Conservation (phyloP, 2,888 invertebrate genomes). For the Andrena haemorrhoa region DNA sequence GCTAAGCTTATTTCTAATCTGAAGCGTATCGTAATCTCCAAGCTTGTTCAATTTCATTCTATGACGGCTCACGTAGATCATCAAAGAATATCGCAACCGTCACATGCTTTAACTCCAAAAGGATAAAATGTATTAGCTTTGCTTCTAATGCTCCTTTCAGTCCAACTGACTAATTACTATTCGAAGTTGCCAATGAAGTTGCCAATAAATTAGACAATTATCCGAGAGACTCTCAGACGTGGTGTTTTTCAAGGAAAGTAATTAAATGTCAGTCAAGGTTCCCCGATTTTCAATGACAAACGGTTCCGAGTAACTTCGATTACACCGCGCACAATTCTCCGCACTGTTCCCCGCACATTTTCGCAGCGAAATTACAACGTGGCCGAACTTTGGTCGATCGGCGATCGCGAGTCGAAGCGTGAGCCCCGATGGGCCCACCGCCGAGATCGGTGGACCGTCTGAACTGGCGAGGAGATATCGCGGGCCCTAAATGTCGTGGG, state of each 20-base stretch:
- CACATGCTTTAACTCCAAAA: neutral
- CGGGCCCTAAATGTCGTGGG: slow-evolving; percentile 78
- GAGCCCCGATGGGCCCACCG: slow-evolving; percentile 31
- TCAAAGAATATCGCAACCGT: neutral
- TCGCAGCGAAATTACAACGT: neutral
- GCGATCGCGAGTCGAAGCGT: neutral
- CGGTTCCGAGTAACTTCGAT: neutral
- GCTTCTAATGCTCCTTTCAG: too few relatives aligned
- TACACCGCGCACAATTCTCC: slow-evolving; percentile 2
- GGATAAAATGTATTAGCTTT: too few relatives aligned
- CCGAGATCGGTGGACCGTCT: slow-evolving; percentile 55
- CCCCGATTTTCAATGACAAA: neutral
- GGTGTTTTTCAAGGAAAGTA: too few relatives aligned
- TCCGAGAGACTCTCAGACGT: too few relatives aligned
- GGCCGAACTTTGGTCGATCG: neutral
- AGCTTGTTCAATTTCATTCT: neutral
- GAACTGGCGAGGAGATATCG: slow-evolving; percentile 57
- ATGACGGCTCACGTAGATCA: too few relatives aligned
- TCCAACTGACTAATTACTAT: too few relatives aligned
- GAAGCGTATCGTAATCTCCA: neutral
- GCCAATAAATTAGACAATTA: too few relatives aligned
- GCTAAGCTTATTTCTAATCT: neutral
- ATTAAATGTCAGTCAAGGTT: neutral
- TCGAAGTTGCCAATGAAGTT: too few relatives aligned
- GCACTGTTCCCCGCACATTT: neutral